Conservation (phyloP, 2,888 invertebrate species). For the Apodemia hepburni region DNA sequence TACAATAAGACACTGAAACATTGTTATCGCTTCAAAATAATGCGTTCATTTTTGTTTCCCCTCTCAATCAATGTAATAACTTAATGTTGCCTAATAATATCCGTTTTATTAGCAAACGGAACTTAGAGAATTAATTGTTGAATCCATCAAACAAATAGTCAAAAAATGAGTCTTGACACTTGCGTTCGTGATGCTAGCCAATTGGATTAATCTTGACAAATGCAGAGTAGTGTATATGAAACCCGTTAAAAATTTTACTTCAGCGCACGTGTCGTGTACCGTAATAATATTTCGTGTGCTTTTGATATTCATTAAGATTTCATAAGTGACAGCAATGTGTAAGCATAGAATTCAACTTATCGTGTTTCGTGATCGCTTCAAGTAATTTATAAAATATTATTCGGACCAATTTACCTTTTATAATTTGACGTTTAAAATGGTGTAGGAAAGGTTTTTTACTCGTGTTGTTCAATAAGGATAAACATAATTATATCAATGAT, state of each 20-base stretch:
- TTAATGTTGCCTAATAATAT: conserved; percentile 45
- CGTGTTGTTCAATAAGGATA: background rate
- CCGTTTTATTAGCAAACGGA: conserved; percentile 65
- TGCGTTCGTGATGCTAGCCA: conserved; percentile 44
- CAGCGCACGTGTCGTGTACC: conserved; percentile 30
- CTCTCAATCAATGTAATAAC: background rate
- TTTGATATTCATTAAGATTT: conserved; percentile 28
- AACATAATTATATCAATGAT: conserved; percentile 10
- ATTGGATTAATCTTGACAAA: conserved; percentile 50
- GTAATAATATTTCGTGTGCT: conserved; percentile 31
- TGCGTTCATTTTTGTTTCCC: too few relatives aligned
- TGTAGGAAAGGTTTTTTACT: background rate
- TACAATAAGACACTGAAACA: too few relatives aligned
- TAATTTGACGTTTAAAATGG: conserved; percentile 9
- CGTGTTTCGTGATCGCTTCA: conserved; percentile 4
- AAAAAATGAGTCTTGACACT: conserved; percentile 60
- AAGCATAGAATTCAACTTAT: conserved; percentile 11
- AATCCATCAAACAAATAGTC: conserved; percentile 49
- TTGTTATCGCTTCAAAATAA: too few relatives aligned
- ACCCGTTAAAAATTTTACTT: conserved; percentile 32
- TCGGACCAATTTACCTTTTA: conserved; percentile 10
- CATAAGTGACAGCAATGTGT: conserved; percentile 22
- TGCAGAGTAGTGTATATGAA: conserved; percentile 33
- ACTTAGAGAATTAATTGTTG: conserved; percentile 43
- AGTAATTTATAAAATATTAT: conserved; percentile 12